Base-by-base conservation (phyloP, 1,140 invertebrate genomes). In the Bombus soroeensis region DNA sequence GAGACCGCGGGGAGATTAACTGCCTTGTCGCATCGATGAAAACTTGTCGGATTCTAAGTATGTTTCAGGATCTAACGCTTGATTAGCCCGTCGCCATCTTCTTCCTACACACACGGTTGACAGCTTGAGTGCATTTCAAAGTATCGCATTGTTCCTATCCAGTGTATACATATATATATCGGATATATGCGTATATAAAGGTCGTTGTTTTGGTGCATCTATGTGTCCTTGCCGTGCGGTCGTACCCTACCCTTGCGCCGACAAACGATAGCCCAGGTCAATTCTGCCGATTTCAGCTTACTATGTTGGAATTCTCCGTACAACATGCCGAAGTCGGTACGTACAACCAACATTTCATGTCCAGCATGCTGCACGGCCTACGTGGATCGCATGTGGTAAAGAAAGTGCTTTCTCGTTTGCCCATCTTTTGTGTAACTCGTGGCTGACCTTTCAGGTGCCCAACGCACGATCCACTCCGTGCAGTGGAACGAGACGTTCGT, bases 291-390 rank as follows among this genome's bases (percentile, higher is more conserved):
- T 88, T 41, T 53, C 62, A 86, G 82, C 81, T 75, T 85, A 89
- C 81, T 88, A 92, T 92, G 91, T 89, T 92, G 91, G 91, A 92
- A 88, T 91, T 91, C 82, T 89, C 90, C 39, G 71, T 92, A 8
- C 86, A 92, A 34, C 90, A 92, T 91, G 85, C 89, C 85, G 92
- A 91, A 83, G 86, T 92, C 81, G 92, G 92, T 92, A 87, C 41
- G 91, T 92, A 90, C 47, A 84, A n/a, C 47, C 62, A 68, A 59
- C 66, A 68, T 39, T 68, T 37, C 53, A 87, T 71, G 62, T 53
- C 15, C 39, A 43, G 75, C 66, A 71, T 77, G 83, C 64, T 43
- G 77, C 37, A 37, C 57, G 28, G 70, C 9, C 47, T 64, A 78
- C 87, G 87, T 89, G 88, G 39, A 59, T 66, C 83, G 88, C 89